Percentiles rank a stretch among this genome's conserved stretches.
Evolutionary conservation across 2,888 invertebrate genomes (phyloP).

Genomic region (Icerya purchasi): DNA sequence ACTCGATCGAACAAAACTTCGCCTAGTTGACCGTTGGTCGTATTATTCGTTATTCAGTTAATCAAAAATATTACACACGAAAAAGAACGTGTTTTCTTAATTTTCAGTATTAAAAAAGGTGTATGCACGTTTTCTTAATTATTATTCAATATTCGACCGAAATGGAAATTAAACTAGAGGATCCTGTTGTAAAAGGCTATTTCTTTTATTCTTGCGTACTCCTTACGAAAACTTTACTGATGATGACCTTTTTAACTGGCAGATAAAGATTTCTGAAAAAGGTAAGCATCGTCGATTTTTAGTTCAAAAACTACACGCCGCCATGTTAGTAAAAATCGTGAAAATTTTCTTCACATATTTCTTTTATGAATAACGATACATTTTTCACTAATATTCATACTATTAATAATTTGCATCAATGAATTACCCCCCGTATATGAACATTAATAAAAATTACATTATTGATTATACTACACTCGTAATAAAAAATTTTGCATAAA

Average conservation of each 20-base stretch:
- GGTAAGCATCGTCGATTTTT: slow-evolving; percentile 21
- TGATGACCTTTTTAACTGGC: slow-evolving; percentile 28
- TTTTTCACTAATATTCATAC: no score
- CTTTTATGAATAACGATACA: no score
- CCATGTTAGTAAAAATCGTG: background rate
- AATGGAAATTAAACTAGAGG: slow-evolving; percentile 18
- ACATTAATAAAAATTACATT: no score
- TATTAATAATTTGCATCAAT: no score
- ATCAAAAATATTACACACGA: background rate
- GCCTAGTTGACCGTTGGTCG: no score
- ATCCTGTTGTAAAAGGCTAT: slow-evolving; percentile 27
- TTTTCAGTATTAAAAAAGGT: background rate
- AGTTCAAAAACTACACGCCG: background rate
- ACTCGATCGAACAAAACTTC: no score
- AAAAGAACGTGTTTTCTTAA: background rate
- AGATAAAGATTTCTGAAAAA: slow-evolving; percentile 26
- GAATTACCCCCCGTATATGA: no score
- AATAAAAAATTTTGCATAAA: no score
- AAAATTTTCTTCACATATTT: no score
- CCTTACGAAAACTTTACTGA: slow-evolving; percentile 27
- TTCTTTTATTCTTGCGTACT: slow-evolving; percentile 27
- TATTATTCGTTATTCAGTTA: no score
- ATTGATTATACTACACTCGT: no score
- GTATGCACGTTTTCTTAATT: background rate
- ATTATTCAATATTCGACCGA: background rate